These are phyloP conservation scores for Heliocidaris tuberculata DNA, from an alignment of 35 echinoderm and acorn worm species.

Conservation along the genomic window DNA sequence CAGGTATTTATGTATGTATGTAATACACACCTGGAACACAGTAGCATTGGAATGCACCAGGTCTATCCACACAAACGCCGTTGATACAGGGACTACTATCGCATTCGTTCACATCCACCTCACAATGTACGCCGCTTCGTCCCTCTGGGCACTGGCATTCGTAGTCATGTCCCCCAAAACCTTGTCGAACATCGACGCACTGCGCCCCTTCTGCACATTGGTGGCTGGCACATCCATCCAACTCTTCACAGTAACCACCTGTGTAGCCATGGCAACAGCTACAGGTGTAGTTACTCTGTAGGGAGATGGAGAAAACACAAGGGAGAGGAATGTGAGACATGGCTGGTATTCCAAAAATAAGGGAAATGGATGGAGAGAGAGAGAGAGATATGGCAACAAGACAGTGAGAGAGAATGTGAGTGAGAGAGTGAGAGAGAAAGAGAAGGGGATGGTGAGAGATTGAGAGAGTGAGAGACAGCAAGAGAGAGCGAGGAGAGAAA, in stretches of 20 bases:
- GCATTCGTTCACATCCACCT: constrained; percentile 86
- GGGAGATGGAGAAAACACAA: constrained; percentile 15
- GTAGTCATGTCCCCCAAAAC: constrained; percentile 71
- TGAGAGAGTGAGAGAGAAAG: background rate
- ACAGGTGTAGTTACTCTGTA: constrained; percentile 72
- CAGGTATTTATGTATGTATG: background rate
- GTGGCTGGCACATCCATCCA: constrained; percentile 75
- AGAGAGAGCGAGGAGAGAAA: too few relatives aligned
- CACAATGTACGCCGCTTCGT: constrained; percentile 74
- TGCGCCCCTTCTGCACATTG: constrained; percentile 66
- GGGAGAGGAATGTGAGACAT: background rate
- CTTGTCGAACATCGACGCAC: constrained; percentile 82
- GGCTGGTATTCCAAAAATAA: background rate
- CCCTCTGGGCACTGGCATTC: constrained; percentile 81
- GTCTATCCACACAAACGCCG: constrained; percentile 77
- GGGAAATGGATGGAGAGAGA: background rate
- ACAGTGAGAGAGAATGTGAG: background rate
- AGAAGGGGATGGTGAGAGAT: background rate
- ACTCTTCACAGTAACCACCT: constrained; percentile 69
- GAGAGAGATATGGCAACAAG: background rate
- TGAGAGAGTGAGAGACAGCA: background rate
- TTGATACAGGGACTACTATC: constrained; percentile 77
- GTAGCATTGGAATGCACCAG: constrained; percentile 68
- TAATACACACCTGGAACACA: constrained; percentile 56
- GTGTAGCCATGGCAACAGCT: constrained; percentile 74